Evolutionary conservation across 2,888 invertebrate species (phyloP), one percentile per base, ranked within the genome.

Genomic region (Drosophila anomelani): DNA sequence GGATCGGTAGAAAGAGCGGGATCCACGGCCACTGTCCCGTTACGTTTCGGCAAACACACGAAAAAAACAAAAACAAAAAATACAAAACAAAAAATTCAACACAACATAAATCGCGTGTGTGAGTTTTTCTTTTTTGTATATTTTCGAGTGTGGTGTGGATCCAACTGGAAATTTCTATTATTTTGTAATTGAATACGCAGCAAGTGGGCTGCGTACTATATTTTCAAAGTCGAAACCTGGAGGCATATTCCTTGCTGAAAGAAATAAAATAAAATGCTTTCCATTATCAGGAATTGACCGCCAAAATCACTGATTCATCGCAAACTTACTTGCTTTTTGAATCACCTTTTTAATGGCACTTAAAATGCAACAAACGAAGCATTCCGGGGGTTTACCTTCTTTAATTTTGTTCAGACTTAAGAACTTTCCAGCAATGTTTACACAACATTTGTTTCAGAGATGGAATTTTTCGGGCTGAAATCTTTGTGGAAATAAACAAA

Each of bases 1-100:
- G 55, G 43, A 60, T 60, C 29, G 34, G 61, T 43, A 43, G 61
- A 77, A 80, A 79, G 76, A 76, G 85, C 76, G 77, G 72, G 67
- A 79, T 81, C 87, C 76, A 85, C 84, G 78, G 86, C 84, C 86
- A 83, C 86, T 85, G 84, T 84, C 87, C 84, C 84, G 84, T 84
- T 84, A 84, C 84, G 84, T 84, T 84, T 84, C 84, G 87, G 84
- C 84, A 84, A 86, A 55, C 84, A 84, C 84, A 84, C 75, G 51
- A 74, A 66, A n/a, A 49, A 64, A 58, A 44, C 44, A 47, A 47
- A n/a, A 47, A n/a, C n/a, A 62, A 60, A 32, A 29, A 60, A 54
- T 23, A 44, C 44, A 47, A 47, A n/a, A 47, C 26, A 75, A 71
- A 72, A 63, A 76, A 78, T 76, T 72, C 70, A 77, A 71, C 70